Percentiles rank a stretch among this genome's conserved stretches.
Conservation (phyloP, 2,113 vertebrate genomes). For the Microtus montanus region DNA sequence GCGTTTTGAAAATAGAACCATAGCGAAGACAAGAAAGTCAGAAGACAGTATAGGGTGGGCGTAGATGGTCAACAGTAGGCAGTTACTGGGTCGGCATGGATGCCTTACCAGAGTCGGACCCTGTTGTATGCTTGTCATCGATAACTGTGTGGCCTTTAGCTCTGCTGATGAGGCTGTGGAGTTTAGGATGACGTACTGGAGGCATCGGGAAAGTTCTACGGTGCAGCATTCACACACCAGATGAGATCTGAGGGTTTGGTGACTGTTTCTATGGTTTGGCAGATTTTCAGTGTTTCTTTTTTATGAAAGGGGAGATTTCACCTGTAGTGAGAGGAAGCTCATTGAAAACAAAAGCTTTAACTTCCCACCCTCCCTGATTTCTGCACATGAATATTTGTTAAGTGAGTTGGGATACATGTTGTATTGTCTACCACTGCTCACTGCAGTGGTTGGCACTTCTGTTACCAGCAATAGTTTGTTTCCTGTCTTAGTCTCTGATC, state of each 20-base stretch:
- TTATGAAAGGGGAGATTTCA: neutral
- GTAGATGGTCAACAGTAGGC: neutral
- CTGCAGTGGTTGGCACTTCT: neutral
- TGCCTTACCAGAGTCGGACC: too few species aligned
- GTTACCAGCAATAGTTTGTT: neutral
- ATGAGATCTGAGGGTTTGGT: neutral
- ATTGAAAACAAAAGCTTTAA: neutral
- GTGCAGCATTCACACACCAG: neutral
- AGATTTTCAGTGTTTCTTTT: neutral
- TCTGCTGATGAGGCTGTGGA: neutral
- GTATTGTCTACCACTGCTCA: neutral
- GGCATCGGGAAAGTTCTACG: neutral
- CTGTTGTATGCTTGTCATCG: neutral
- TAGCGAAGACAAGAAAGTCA: neutral
- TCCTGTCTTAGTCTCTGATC: neutral
- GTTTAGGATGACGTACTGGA: neutral
- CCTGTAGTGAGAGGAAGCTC: neutral
- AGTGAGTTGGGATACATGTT: neutral
- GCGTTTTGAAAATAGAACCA: constrained; percentile 14
- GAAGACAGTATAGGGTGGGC: neutral
- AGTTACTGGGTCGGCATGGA: neutral
- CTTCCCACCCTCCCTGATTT: neutral
- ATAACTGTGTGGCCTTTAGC: neutral
- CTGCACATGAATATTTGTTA: neutral
- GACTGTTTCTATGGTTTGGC: neutral